phyloP scores from a whole-genome alignment of 2,113 vertebrate genomes.

The Tragelaphus scriptus region DNA sequence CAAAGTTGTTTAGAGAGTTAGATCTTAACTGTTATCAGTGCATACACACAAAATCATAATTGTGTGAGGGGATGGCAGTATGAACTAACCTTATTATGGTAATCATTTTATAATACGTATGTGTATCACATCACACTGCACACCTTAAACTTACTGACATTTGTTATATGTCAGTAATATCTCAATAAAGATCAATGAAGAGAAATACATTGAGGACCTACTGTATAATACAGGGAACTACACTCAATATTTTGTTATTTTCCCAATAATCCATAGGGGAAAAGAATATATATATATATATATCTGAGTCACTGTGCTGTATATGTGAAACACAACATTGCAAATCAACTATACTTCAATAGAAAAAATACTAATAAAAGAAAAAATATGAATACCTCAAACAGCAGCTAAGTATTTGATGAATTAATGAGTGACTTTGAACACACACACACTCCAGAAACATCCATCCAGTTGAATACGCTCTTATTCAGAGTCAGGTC shows the following conservation, averaged over 20 bases:
- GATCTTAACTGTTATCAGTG: background rate
- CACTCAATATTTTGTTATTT: background rate
- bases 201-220: background rate
- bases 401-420: background rate
- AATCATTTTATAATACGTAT: background rate
- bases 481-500: background rate
- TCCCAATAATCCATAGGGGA: background rate
- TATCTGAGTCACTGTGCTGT: background rate
- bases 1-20: background rate
- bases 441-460: background rate
- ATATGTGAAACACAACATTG: background rate
- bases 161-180: background rate
- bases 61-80: background rate
- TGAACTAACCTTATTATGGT: background rate
- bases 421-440: background rate
- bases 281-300: background rate
- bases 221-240: background rate
- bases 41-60: background rate
- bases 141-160: background rate
- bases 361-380: background rate
- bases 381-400: background rate
- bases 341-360: background rate
- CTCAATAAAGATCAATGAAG: background rate
- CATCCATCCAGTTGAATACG: no score
- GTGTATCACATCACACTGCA: background rate